A percentile compares a stretch with the other conserved stretches of the same genome.
Conservation (phyloP, 1,140 invertebrate genomes). For the Leptinotarsa defecta region DNA sequence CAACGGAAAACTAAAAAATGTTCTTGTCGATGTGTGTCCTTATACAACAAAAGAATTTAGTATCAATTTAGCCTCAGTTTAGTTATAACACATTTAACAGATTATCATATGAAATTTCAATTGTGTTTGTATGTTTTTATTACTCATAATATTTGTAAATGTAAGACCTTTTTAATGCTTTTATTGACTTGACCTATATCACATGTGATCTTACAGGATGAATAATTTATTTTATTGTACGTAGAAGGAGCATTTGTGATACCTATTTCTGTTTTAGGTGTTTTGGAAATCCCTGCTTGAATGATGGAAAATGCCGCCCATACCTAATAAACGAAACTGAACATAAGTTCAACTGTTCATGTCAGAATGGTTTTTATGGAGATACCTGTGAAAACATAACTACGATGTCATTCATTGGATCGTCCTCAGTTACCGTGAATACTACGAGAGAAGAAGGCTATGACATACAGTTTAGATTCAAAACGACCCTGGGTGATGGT, state of each 20-base stretch:
- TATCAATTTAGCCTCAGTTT: too few species aligned
- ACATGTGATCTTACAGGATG: too few species aligned
- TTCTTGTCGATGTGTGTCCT: too few species aligned
- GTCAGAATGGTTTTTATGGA: constrained; percentile 79
- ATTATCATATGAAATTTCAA: too few species aligned
- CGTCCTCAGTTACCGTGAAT: constrained; percentile 76
- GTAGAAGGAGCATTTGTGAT: not conserved
- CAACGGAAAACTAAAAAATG: too few species aligned
- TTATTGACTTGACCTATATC: too few species aligned
- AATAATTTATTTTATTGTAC: not conserved
- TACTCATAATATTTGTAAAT: too few species aligned
- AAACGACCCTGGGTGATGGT: constrained; percentile 85
- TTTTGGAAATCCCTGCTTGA: constrained; percentile 71
- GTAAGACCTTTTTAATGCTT: too few species aligned
- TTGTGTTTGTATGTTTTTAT: too few species aligned
- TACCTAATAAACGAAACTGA: constrained; percentile 76
- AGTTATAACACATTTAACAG: too few species aligned
- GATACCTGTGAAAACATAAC: constrained; percentile 80
- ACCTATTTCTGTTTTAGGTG: constrained; percentile 68
- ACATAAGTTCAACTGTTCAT: constrained; percentile 85
- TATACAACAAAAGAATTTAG: too few species aligned
- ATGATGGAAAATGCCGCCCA: constrained; percentile 82
- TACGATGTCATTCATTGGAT: constrained; percentile 82
- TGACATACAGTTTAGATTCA: constrained; percentile 86
- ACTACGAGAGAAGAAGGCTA: constrained; percentile 83